Conservation (phyloP, 1,140 invertebrate species). For the Augochlora pura region DNA sequence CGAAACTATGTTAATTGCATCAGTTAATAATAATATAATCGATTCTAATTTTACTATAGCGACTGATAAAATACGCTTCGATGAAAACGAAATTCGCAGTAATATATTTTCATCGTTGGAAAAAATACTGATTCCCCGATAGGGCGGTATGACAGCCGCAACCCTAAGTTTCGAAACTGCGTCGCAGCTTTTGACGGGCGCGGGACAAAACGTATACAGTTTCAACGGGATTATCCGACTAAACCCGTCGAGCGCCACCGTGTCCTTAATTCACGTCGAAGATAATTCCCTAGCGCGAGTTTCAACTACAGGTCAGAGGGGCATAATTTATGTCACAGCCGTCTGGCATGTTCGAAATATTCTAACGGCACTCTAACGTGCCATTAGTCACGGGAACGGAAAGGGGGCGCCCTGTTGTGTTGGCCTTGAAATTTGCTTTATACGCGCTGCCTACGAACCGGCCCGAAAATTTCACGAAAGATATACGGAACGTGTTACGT, state of each 20-base stretch:
- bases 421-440: constrained; percentile 5
- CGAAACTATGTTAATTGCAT: background rate
- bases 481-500: background rate
- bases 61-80: too few relatives aligned
- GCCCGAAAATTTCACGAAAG: background rate
- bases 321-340: constrained; percentile 10
- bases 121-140: too few relatives aligned
- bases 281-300: background rate
- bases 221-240: background rate
- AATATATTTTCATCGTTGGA: too few relatives aligned
- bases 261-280: background rate
- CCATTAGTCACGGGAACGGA: background rate
- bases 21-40: too few relatives aligned
- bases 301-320: background rate
- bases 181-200: too few relatives aligned
- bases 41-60: too few relatives aligned
- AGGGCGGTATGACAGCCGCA: too few relatives aligned
- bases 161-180: too few relatives aligned
- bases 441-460: too few relatives aligned
- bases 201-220: background rate
- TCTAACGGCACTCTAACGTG: background rate
- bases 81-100: too few relatives aligned
- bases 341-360: constrained; percentile 6
- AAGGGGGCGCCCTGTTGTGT: too few relatives aligned
- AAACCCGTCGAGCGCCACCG: too few relatives aligned